phyloP scores from a whole-genome alignment of 2,888 invertebrate species.

The Protophormia terraenovae region DNA sequence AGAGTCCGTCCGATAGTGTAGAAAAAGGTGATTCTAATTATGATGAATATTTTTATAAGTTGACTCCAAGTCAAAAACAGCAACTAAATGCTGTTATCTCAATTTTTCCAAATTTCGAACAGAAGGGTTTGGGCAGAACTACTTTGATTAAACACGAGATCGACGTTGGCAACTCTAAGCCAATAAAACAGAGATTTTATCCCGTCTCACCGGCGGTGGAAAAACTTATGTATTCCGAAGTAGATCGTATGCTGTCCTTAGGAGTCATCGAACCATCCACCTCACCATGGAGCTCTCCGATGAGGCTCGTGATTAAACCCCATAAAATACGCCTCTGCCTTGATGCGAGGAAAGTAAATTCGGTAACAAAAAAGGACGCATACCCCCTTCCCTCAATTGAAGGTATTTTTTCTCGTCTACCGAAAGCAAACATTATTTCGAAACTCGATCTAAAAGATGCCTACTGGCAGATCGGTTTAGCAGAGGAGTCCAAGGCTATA shows the following conservation, averaged over 20 bases:
- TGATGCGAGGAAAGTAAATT: constrained; percentile 73
- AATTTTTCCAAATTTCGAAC: not conserved
- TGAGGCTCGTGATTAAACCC: constrained; percentile 71
- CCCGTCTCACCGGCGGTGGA: constrained; percentile 15
- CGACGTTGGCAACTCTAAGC: not conserved
- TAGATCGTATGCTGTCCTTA: constrained; percentile 73
- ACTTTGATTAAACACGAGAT: constrained; percentile 32
- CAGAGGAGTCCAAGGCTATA: constrained; percentile 25
- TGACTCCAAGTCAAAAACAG: not conserved
- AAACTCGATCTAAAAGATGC: constrained; percentile 65
- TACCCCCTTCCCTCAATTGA: constrained; percentile 64
- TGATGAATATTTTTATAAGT: not conserved
- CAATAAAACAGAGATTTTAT: not conserved
- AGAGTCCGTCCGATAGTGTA: not conserved
- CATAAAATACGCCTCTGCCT: constrained; percentile 72
- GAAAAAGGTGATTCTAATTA: not conserved
- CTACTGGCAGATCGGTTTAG: constrained; percentile 63
- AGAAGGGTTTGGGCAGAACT: constrained; percentile 47
- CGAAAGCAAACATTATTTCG: constrained; percentile 47
- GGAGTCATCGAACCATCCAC: constrained; percentile 72
- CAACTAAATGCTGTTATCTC: not conserved
- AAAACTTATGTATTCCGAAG: constrained; percentile 68
- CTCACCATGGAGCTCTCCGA: constrained; percentile 74
- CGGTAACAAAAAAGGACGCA: constrained; percentile 69
- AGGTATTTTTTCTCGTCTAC: constrained; percentile 58